These are phyloP conservation scores for Drosophila prosaltans DNA, from an alignment of 1,140 invertebrate species.

Conservation along the genomic window DNA sequence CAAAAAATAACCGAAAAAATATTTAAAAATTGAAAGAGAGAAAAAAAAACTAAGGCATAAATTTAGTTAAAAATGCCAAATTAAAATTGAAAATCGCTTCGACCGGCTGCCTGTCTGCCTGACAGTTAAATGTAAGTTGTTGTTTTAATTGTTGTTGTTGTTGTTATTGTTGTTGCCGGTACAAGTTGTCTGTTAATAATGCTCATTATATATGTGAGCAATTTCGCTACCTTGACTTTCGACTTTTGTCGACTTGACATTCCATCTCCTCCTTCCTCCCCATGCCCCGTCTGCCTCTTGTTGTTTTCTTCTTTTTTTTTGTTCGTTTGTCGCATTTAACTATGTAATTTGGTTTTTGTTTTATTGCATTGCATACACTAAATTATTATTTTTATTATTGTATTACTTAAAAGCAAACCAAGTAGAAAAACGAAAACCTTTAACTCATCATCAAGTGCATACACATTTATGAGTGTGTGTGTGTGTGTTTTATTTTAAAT, in stretches of 20 bases:
- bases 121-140: slow-evolving; percentile 65
- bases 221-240: slow-evolving; percentile 71
- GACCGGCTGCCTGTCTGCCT: slow-evolving; percentile 22
- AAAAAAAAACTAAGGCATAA: slow-evolving; percentile 31
- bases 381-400: slow-evolving; percentile 66
- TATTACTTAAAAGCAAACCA: slow-evolving; percentile 23
- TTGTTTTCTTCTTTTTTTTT: slow-evolving; percentile 27
- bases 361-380: slow-evolving; percentile 71
- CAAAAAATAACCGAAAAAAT: slow-evolving; percentile 11
- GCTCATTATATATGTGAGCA: slow-evolving; percentile 44
- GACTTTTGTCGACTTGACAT: slow-evolving; percentile 78
- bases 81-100: slow-evolving; percentile 45
- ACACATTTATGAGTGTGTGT: background rate
- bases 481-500: too few relatives aligned
- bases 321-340: slow-evolving; percentile 35
- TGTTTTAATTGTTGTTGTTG: slow-evolving; percentile 32
- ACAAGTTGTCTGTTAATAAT: slow-evolving; percentile 45
- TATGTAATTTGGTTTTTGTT: slow-evolving; percentile 57
- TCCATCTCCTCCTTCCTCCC: slow-evolving; percentile 39
- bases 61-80: slow-evolving; percentile 53
- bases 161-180: slow-evolving; percentile 3
- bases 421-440: background rate
- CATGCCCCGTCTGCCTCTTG: background rate
- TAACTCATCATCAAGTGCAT: background rate
- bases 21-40: slow-evolving; percentile 6